Base-by-base conservation (phyloP, 2,113 vertebrate species). In the Leucopsar rothschildi region DNA sequence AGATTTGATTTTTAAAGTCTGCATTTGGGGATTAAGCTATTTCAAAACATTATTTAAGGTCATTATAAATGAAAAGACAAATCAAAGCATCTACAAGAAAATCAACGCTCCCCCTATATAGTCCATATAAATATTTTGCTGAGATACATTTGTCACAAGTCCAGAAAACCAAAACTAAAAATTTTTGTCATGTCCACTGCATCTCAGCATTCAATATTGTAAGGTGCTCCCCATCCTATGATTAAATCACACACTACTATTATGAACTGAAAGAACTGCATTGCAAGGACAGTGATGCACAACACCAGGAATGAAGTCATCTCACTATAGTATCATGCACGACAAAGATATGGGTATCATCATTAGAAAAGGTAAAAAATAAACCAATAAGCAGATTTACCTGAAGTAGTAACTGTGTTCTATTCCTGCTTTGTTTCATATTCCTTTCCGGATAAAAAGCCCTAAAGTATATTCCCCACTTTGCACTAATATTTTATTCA, bases 351-450 rank as follows among this genome's bases (percentile, higher is more conserved):
- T 0, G 25, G 33, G 65, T 47, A 61, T 59, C 66, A 69, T 35
- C 65, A 57, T 50, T 28, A 92, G 33, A 93, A 91, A 95, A 1
- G 11, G 23, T 35, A 95, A 92, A 93, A 92, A 92, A 93, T 19
- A 70, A 95, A 96, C 50, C 73, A 90, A 72, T 50, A 93, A 92
- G 60, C 42, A 92, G 86, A 70, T 97, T 96, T 97, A 97, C 96
- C 96, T 97, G 92, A 77, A 90, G 90, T 10, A 80, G 83, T 87
- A 87, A 87, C 39, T 50, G 53, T 44, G 80, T 13, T 94, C 94
- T 92, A 61, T 29, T 95, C 82, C 87, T 88, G 91, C 63, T 94
- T 60, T 87, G 73, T 91, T 72, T 94, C 90, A 93, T n/a, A 65
- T 50, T 95, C 78, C 76, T 95, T 63, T 85, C 90, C 15, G 8